phyloP scores from a whole-genome alignment of 2,113 vertebrate genomes.

The Paramisgurnus dabryanus region DNA sequence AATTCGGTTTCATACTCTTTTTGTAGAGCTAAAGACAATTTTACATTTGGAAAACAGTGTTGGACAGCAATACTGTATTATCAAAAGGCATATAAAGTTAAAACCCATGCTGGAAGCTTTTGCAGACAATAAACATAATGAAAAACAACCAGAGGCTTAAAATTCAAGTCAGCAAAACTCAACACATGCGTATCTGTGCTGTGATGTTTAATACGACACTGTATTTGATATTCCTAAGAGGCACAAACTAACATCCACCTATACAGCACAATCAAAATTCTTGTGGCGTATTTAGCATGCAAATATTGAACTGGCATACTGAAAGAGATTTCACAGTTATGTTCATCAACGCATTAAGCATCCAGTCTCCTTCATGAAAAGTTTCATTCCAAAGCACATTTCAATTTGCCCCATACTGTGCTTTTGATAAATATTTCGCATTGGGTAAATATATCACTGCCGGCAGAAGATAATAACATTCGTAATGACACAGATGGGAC shows the following conservation, averaged over 20 bases:
- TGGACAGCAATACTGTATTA: not conserved
- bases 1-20: too few species aligned
- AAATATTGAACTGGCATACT: conserved; percentile 40
- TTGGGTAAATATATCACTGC: conserved; percentile 42
- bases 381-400: conserved; percentile 19
- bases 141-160: not conserved
- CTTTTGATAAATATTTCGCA: conserved; percentile 21
- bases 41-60: too few species aligned
- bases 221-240: not conserved
- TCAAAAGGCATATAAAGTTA: not conserved
- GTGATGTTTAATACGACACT: conserved; percentile 8
- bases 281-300: conserved; percentile 21
- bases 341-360: conserved; percentile 30
- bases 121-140: not conserved
- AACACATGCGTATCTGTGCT: conserved; percentile 9
- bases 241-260: not conserved
- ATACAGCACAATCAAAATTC: conserved; percentile 26
- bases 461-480: conserved; percentile 8
- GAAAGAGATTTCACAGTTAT: conserved; percentile 49
- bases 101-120: not conserved
- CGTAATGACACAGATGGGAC: conserved; percentile 10
- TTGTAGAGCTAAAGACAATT: too few species aligned
- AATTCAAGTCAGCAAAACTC: conserved; percentile 9
- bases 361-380: not conserved
- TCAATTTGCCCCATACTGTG: conserved; percentile 57